Evolutionary conservation across 2,797 vertebrate genomes (phyloP).

Genomic region (Potorous gilbertii): DNA sequence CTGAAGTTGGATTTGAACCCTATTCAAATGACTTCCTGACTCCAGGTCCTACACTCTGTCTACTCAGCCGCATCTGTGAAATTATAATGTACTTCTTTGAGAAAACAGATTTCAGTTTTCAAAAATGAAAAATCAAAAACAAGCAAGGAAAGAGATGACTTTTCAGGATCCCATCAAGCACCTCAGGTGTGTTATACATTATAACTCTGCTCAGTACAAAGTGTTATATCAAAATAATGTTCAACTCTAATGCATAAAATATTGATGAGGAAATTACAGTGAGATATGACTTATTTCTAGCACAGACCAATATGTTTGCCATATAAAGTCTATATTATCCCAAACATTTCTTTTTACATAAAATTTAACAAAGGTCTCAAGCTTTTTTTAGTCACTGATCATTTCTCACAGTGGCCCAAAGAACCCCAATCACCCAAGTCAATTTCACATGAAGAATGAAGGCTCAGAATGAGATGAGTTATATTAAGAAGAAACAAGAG

Average conservation of each 20-base stretch:
- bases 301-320: neutral
- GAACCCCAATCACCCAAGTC: neutral
- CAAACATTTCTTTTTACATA: neutral
- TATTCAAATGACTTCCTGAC: neutral
- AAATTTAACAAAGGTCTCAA: neutral
- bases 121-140: neutral
- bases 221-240: neutral
- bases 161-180: neutral
- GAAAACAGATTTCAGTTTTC: neutral
- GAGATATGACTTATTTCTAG: neutral
- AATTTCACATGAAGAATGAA: neutral
- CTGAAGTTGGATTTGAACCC: neutral
- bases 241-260: neutral
- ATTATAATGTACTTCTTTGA: neutral
- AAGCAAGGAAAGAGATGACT: neutral
- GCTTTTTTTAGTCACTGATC: neutral
- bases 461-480: neutral
- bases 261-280: neutral
- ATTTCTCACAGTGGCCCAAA: neutral
- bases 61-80: neutral
- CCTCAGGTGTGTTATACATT: neutral
- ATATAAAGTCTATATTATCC: neutral
- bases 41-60: neutral
- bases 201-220: neutral
- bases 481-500: neutral